A percentile compares a stretch with the other conserved stretches of the same genome.
phyloP scores from a whole-genome alignment of 2,797 vertebrate species.

The Morelia viridis region DNA sequence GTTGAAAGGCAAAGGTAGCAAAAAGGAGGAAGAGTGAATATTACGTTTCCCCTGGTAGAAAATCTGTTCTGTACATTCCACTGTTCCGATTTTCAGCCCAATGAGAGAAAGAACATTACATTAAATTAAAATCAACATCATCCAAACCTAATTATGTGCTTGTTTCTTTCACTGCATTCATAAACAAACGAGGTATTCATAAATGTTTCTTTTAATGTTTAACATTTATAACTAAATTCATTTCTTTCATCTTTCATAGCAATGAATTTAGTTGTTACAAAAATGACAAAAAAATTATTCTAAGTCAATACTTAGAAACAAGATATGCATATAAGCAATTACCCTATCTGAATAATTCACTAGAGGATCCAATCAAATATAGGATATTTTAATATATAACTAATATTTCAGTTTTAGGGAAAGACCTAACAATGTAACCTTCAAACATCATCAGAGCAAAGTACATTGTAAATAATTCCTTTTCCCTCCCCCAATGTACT shows the following conservation, averaged over 20 bases:
- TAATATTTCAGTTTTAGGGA: too few species aligned
- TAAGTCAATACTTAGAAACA: not conserved
- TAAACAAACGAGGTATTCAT: not conserved
- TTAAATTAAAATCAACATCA: not conserved
- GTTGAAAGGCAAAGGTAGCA: not conserved
- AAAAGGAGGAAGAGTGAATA: not conserved
- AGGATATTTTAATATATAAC: too few species aligned
- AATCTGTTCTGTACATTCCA: not conserved
- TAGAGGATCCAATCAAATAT: too few species aligned
- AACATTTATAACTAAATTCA: not conserved
- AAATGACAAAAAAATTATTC: not conserved
- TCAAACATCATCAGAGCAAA: too few species aligned
- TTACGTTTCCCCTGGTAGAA: not conserved
- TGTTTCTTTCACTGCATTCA: not conserved
- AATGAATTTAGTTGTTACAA: not conserved
- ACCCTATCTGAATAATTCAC: not conserved
- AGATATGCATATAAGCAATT: not conserved
- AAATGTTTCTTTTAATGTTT: not conserved
- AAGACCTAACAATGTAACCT: too few species aligned
- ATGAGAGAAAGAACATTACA: not conserved
- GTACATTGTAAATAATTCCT: too few species aligned
- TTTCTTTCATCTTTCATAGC: not conserved
- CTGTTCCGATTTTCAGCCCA: not conserved
- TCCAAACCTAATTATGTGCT: not conserved
- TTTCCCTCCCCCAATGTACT: too few species aligned